Percentiles rank a stretch among this genome's conserved stretches.
These are phyloP conservation scores for human (Homo sapiens) DNA, from an alignment of 2,113 vertebrate species.

Conservation along the genomic window GRCh38 chr13:75171001-75171500, in stretches of 20 bases:
- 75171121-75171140: neutral
- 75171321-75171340: neutral
- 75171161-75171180: neutral
- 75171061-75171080: neutral
- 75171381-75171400: neutral
- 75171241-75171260: neutral
- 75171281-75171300: neutral
- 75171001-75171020: neutral
- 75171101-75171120: neutral
- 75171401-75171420: neutral
- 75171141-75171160: neutral
- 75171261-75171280: neutral
- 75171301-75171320: neutral
- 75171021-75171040: neutral
- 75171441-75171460: neutral
- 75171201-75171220: neutral
- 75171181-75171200: neutral
- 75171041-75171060: neutral
- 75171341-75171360: neutral
- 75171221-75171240: slow-evolving; percentile 8
- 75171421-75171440: neutral
- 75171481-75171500: neutral
- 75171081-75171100: neutral
- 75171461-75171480: neutral
- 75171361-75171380: slow-evolving; percentile 16